phyloP scores from a whole-genome alignment of 2,888 invertebrate species.

The Oscheius onirici region DNA sequence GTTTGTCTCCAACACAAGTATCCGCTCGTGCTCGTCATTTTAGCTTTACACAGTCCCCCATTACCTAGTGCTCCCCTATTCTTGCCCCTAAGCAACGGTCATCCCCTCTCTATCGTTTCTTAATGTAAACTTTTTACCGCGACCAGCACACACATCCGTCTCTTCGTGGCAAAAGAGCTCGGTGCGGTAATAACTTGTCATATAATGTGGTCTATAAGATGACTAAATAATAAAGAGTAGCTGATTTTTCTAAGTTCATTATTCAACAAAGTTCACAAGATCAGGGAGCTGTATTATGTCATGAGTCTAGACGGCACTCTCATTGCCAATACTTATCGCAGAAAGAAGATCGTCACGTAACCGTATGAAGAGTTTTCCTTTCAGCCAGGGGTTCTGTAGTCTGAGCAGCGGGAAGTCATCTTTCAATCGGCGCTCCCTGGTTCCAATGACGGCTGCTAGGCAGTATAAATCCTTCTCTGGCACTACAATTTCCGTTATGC shows the following conservation, averaged over 20 bases:
- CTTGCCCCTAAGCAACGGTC: constrained; percentile 32
- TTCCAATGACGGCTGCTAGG: constrained; percentile 92
- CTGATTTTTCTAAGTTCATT: constrained; percentile 6
- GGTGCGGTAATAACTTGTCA: constrained; percentile 17
- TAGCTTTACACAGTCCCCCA: constrained; percentile 24
- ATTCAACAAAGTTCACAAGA: neutral
- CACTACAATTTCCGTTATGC: constrained; percentile 36
- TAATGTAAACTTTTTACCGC: constrained; percentile 8
- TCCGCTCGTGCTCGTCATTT: constrained; percentile 10
- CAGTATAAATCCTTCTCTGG: constrained; percentile 86
- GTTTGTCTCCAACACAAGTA: constrained; percentile 6
- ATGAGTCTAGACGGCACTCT: constrained; percentile 71
- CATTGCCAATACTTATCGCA: constrained; percentile 73
- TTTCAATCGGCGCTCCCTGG: constrained; percentile 87
- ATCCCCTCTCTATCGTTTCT: constrained; percentile 4
- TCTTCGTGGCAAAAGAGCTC: constrained; percentile 13
- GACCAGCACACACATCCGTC: neutral
- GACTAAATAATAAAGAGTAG: constrained; percentile 28
- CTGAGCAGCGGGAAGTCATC: constrained; percentile 93
- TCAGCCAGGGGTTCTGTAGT: constrained; percentile 83
- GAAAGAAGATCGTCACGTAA: constrained; percentile 81
- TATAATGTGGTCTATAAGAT: constrained; percentile 28
- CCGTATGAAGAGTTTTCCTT: constrained; percentile 89
- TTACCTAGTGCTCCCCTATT: constrained; percentile 25
- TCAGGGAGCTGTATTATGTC: constrained; percentile 14